Conservation (phyloP, 1,140 invertebrate genomes). For the Colletes latitarsis region DNA sequence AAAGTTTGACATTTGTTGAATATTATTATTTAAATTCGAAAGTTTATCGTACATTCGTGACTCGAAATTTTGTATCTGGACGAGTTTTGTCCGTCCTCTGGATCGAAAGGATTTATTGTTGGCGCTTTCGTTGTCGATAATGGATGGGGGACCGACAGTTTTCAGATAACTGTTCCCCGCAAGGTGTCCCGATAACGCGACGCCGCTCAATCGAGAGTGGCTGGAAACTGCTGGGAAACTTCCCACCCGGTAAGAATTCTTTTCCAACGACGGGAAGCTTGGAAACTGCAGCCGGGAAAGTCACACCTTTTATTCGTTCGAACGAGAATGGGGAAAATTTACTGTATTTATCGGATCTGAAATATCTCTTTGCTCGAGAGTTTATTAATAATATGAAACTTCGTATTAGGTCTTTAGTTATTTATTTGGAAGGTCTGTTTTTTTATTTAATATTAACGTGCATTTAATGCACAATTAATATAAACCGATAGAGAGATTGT, state of each 20-base stretch:
- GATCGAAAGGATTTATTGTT: conserved; percentile 16
- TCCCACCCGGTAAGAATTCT: neutral
- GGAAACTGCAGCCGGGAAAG: neutral
- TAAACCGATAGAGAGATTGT: no score
- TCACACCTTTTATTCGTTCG: neutral
- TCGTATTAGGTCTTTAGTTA: no score
- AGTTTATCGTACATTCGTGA: no score
- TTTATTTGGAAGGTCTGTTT: no score
- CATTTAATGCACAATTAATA: no score
- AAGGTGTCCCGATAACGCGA: conserved; percentile 24
- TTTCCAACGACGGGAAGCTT: neutral
- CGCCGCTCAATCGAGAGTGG: no score
- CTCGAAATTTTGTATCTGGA: no score
- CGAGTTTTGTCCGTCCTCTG: no score
- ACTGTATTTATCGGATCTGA: neutral
- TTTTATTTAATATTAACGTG: no score
- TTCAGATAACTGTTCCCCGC: conserved; percentile 22
- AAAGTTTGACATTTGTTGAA: no score
- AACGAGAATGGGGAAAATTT: neutral
- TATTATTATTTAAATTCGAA: no score
- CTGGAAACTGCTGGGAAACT: conserved; percentile 10
- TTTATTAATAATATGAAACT: no score
- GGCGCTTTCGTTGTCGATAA: conserved; percentile 44
- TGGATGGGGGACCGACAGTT: conserved; percentile 2
- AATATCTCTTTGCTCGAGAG: neutral